These are phyloP conservation scores for Chaenodraco wilsoni DNA, from an alignment of 2,797 vertebrate species.

Conservation along the genomic window DNA sequence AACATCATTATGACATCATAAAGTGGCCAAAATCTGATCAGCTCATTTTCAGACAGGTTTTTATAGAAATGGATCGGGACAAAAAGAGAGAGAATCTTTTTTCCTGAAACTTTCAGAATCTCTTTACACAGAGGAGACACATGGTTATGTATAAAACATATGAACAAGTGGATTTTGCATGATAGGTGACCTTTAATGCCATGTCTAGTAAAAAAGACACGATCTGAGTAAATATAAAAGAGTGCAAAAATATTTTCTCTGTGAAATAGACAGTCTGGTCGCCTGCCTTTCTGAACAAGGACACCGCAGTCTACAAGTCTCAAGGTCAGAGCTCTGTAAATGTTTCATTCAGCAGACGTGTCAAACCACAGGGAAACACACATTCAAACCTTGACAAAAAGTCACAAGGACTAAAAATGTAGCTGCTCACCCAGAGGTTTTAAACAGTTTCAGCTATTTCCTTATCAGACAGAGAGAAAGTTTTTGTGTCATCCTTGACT, in stretches of 20 bases:
- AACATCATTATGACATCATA: too few species aligned
- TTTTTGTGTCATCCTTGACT: constrained; percentile 32
- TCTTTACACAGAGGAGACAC: too few species aligned
- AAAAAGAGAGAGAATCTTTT: too few species aligned
- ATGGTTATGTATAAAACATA: too few species aligned
- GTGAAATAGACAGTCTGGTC: too few species aligned
- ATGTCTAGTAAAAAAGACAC: constrained; percentile 20
- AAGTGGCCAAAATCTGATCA: too few species aligned
- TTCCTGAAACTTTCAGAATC: too few species aligned
- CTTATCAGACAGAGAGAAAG: constrained; percentile 24
- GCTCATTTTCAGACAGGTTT: too few species aligned
- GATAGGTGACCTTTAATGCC: too few species aligned
- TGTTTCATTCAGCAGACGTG: constrained; percentile 55
- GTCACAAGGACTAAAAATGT: constrained; percentile 40
- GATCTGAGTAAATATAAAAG: constrained; percentile 28
- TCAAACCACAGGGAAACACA: constrained; percentile 40
- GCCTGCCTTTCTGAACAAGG: constrained; percentile 33
- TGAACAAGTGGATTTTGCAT: too few species aligned
- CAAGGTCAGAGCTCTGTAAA: constrained; percentile 52
- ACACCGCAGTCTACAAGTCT: constrained; percentile 30
- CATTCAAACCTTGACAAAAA: constrained; percentile 49
- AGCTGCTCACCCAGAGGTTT: constrained; percentile 21
- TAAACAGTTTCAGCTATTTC: constrained; percentile 22
- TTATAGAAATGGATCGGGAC: too few species aligned
- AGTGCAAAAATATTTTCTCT: too few species aligned